Percentiles rank a stretch among this genome's conserved stretches.
Conservation (phyloP, 2,113 vertebrate species). For the Malurus alboscapulatus region DNA sequence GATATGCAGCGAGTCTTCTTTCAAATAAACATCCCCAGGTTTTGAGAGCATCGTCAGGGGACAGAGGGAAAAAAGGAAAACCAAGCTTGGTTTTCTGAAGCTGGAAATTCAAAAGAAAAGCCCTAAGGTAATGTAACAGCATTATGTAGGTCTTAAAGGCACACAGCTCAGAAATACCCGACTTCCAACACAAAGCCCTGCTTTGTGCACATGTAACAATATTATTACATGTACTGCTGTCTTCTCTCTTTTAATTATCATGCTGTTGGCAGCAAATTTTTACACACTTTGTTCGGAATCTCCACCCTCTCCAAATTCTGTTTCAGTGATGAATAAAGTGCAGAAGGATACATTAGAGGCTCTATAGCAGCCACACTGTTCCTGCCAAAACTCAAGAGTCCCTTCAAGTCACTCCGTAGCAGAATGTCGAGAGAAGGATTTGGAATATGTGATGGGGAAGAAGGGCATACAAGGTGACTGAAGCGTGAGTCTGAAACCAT, state of each 20-base stretch:
- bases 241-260: constrained; percentile 21
- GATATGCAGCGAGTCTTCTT: not conserved
- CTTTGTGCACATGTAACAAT: constrained; percentile 31
- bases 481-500: not conserved
- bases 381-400: not conserved
- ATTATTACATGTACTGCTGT: not conserved
- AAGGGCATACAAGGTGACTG: not conserved
- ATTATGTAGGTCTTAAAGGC: constrained; percentile 59
- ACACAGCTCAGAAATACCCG: constrained; percentile 1
- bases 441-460: not conserved
- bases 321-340: constrained; percentile 10
- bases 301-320: not conserved
- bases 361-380: not conserved
- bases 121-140: constrained; percentile 17
- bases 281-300: not conserved
- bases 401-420: not conserved
- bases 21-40: not conserved
- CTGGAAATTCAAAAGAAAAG: constrained; percentile 51
- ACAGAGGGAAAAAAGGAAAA: not conserved
- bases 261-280: constrained; percentile 5
- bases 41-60: not conserved
- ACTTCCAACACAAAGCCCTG: not conserved
- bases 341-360: not conserved
- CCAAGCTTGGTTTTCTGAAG: constrained; percentile 5
- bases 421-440: not conserved